Evolutionary conservation across 1,140 invertebrate genomes (phyloP).

Genomic region (Oncopeltus fasciatus): DNA sequence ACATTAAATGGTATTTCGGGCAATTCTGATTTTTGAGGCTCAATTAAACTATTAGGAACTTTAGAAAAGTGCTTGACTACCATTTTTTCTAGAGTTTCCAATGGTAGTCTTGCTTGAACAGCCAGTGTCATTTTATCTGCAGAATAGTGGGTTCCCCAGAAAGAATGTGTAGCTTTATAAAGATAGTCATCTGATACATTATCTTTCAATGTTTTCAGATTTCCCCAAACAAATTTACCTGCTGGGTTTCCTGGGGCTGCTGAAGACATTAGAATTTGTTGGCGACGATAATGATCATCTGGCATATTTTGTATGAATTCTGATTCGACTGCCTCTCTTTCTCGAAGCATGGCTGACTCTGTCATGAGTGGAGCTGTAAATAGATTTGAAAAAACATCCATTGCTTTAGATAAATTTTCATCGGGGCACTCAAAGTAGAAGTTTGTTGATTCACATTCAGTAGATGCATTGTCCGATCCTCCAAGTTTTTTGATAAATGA

Average conservation of each 20-base stretch:
- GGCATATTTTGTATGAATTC: conserved; percentile 62
- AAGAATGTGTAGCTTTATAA: conserved; percentile 54
- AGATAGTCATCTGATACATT: conserved; percentile 48
- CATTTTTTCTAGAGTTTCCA: conserved; percentile 56
- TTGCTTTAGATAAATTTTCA: conserved; percentile 50
- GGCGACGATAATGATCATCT: conserved; percentile 48
- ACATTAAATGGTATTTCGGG: conserved; percentile 52
- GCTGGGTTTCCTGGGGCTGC: conserved; percentile 46
- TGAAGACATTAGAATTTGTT: conserved; percentile 51
- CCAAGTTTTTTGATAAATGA: conserved; percentile 33
- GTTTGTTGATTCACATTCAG: conserved; percentile 65
- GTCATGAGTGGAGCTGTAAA: conserved; percentile 79
- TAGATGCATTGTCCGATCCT: conserved; percentile 37
- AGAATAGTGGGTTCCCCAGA: conserved; percentile 69
- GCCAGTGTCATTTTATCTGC: conserved; percentile 78
- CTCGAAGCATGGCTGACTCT: conserved; percentile 69
- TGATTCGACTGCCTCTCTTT: conserved; percentile 86
- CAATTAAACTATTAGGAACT: conserved; percentile 46
- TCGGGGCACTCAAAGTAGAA: conserved; percentile 81
- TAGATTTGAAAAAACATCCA: conserved; percentile 82
- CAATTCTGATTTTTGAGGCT: conserved; percentile 41
- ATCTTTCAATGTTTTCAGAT: conserved; percentile 57
- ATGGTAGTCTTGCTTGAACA: conserved; percentile 60
- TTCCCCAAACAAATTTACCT: conserved; percentile 73
- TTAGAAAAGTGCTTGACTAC: conserved; percentile 46